A percentile compares a stretch with the other conserved stretches of the same genome.
Evolutionary conservation across 2,797 vertebrate species (phyloP).

Genomic region (Syngnathus rostellatus): DNA sequence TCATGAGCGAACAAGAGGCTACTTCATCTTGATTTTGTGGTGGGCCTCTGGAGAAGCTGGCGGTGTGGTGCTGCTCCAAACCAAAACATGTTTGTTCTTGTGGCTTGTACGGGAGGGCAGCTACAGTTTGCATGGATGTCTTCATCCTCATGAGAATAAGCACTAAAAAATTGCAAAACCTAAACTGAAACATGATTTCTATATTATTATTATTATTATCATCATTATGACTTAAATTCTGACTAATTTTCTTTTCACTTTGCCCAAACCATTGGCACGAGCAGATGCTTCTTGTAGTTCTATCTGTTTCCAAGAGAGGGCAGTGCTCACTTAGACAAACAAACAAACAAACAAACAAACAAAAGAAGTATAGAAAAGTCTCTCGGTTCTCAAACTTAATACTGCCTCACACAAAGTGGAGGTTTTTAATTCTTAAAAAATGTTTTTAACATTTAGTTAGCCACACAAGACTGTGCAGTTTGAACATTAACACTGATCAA

Average conservation of each 20-base stretch:
- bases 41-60: slow-evolving; percentile 1
- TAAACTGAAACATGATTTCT: background rate
- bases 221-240: background rate
- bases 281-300: slow-evolving; percentile 16
- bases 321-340: slow-evolving; percentile 8
- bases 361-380: background rate
- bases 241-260: too few relatives aligned
- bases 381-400: background rate
- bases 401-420: background rate
- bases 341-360: background rate
- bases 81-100: slow-evolving; percentile 6
- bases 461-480: background rate
- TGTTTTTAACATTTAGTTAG: background rate
- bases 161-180: background rate
- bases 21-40: slow-evolving; percentile 3
- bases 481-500: background rate
- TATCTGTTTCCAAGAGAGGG: slow-evolving; percentile 42
- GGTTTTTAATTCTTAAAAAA: background rate
- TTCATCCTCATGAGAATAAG: slow-evolving; percentile 5
- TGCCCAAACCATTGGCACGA: background rate
- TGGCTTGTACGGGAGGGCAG: background rate
- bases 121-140: slow-evolving; percentile 2
- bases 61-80: slow-evolving; percentile 3
- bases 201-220: background rate
- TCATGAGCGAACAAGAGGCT: background rate